These are phyloP conservation scores for Acrocyrtus sp. DNA, from an alignment of 2,888 invertebrate species.

Conservation along the genomic window DNA sequence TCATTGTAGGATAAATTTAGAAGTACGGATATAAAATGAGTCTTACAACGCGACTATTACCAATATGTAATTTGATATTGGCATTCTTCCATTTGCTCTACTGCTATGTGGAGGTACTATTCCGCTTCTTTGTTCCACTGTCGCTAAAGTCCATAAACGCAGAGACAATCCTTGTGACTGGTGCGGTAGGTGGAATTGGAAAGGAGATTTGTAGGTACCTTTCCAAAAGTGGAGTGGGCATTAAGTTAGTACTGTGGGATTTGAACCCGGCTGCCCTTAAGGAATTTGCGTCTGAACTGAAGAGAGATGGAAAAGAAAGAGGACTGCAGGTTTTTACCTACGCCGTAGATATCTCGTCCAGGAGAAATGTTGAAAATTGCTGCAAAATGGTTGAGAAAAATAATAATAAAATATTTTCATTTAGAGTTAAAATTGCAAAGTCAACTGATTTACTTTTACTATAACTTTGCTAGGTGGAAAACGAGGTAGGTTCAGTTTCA, in stretches of 20 bases:
- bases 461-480: conserved; percentile 17
- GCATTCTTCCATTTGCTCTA: too few relatives aligned
- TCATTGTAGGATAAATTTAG: too few relatives aligned
- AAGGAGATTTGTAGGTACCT: conserved; percentile 73
- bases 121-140: conserved; percentile 1
- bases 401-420: neutral
- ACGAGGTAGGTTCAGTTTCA: conserved; percentile 37
- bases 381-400: conserved; percentile 20
- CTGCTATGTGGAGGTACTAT: too few relatives aligned
- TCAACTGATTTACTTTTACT: neutral
- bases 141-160: conserved; percentile 15
- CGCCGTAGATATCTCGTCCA: conserved; percentile 71
- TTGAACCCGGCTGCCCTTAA: conserved; percentile 70
- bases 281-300: conserved; percentile 68
- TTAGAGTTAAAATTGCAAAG: neutral
- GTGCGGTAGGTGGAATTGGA: conserved; percentile 77
- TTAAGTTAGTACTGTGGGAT: conserved; percentile 75
- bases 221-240: conserved; percentile 68
- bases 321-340: conserved; percentile 70
- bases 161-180: conserved; percentile 66
- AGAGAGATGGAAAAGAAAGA: conserved; percentile 64
- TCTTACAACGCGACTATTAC: too few relatives aligned
- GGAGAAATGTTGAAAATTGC: conserved; percentile 66
- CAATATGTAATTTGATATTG: too few relatives aligned
- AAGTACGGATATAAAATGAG: too few relatives aligned